Evolutionary conservation across 1,140 invertebrate species (phyloP).

Genomic region (Octopus sinensis): DNA sequence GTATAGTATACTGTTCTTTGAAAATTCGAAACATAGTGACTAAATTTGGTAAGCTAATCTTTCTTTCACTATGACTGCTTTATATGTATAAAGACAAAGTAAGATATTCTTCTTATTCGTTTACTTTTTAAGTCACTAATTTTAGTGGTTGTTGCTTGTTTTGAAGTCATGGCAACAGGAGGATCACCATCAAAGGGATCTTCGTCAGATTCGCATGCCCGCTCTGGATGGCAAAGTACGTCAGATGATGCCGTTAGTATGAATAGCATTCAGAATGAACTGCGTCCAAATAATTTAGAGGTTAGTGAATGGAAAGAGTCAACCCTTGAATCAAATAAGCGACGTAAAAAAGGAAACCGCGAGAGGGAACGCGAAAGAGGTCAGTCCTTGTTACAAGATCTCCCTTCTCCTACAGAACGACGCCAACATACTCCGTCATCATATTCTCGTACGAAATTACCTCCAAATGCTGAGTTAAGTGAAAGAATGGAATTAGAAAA

Average conservation of each 20-base stretch:
- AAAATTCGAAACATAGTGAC: neutral
- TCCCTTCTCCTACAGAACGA: conserved; percentile 43
- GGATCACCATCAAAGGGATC: conserved; percentile 34
- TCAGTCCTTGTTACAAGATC: conserved; percentile 48
- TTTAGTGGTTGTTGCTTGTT: too few relatives aligned
- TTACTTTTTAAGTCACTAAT: too few relatives aligned
- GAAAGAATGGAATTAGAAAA: conserved; percentile 50
- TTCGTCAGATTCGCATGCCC: conserved; percentile 31
- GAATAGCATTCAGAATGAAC: conserved; percentile 45
- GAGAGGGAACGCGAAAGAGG: conserved; percentile 51
- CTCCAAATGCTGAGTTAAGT: conserved; percentile 42
- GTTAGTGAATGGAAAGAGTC: conserved; percentile 44
- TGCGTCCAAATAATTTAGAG: conserved; percentile 49
- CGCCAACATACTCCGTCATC: conserved; percentile 46
- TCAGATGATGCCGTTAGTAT: conserved; percentile 49
- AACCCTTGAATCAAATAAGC: conserved; percentile 41
- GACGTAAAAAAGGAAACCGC: conserved; percentile 47
- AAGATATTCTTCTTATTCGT: too few relatives aligned
- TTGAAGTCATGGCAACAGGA: conserved; percentile 37
- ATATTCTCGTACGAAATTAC: conserved; percentile 46
- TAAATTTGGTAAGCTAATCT: neutral
- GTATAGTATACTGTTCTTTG: too few relatives aligned
- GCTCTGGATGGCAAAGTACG: conserved; percentile 40
- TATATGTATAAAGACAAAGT: too few relatives aligned
- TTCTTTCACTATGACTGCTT: too few relatives aligned